phyloP scores from a whole-genome alignment of 2,888 invertebrate genomes.

The Acanthosepion lycidas region DNA sequence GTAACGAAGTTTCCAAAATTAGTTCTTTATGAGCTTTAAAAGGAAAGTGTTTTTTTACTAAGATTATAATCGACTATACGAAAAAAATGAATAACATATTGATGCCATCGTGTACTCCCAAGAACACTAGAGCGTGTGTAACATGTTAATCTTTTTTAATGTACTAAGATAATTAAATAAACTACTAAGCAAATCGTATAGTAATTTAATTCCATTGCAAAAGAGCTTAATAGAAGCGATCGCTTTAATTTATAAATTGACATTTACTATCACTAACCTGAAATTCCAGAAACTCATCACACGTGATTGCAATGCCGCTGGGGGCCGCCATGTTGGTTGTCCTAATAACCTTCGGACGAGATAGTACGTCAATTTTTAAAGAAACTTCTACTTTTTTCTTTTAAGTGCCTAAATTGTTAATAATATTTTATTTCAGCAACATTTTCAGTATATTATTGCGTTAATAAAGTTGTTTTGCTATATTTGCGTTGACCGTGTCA shows the following conservation, averaged over 20 bases:
- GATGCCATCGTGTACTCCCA: too few species aligned
- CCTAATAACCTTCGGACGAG: conserved; percentile 40
- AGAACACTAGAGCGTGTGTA: too few species aligned
- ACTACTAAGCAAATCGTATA: too few species aligned
- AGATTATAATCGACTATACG: too few species aligned
- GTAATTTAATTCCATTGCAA: background rate
- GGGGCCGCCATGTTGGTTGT: conserved; percentile 65
- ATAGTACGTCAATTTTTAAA: background rate
- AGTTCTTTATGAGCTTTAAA: too few species aligned
- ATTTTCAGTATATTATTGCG: background rate
- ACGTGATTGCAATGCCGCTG: conserved; percentile 53
- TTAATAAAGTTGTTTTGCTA: background rate
- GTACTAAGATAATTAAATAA: too few species aligned
- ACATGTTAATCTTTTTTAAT: too few species aligned
- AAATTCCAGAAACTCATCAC: conserved; percentile 64
- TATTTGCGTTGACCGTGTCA: conserved; percentile 1
- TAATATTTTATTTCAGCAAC: background rate
- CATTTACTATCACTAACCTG: conserved; percentile 56
- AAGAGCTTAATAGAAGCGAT: background rate
- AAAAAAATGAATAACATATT: too few species aligned
- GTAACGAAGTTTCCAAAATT: too few species aligned
- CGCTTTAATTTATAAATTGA: background rate
- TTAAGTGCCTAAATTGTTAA: background rate
- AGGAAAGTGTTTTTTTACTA: too few species aligned
- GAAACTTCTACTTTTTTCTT: background rate